phyloP scores from a whole-genome alignment of 2,888 invertebrate genomes.

The Leuctra nigra region DNA sequence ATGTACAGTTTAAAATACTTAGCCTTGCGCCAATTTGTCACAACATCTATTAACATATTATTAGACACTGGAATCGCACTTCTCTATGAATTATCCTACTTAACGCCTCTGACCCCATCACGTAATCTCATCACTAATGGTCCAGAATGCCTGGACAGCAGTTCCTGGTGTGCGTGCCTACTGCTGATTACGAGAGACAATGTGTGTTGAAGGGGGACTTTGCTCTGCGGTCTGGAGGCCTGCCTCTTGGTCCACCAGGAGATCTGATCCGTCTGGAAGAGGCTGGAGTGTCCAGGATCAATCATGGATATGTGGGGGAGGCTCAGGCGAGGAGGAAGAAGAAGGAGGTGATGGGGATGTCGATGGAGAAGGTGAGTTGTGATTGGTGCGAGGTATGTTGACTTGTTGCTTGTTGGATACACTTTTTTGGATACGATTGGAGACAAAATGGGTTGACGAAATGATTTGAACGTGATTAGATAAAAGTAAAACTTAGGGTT shows the following conservation, averaged over 20 bases:
- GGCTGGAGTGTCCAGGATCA: neutral
- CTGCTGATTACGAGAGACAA: constrained; percentile 58
- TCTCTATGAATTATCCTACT: too few species aligned
- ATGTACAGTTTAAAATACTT: too few species aligned
- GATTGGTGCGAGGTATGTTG: too few species aligned
- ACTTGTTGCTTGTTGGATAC: too few species aligned
- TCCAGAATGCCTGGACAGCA: constrained; percentile 37
- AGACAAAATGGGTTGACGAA: too few species aligned
- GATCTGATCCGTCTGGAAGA: constrained; percentile 2
- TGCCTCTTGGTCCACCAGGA: neutral
- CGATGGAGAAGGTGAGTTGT: constrained; percentile 64
- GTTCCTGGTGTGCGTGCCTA: constrained; percentile 62
- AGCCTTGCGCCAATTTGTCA: too few species aligned
- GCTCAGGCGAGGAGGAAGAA: constrained; percentile 39
- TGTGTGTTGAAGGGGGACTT: constrained; percentile 37
- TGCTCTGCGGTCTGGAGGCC: neutral
- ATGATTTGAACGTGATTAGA: too few species aligned
- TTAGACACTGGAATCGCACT: too few species aligned
- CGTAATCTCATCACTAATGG: neutral
- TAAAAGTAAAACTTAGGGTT: too few species aligned
- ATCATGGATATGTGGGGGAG: neutral
- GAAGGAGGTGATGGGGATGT: constrained; percentile 49
- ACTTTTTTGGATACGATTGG: too few species aligned
- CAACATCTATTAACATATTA: too few species aligned
- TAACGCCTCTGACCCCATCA: too few species aligned